phyloP scores from a whole-genome alignment of 2,888 invertebrate species.

The Xestobium rufovillosum region DNA sequence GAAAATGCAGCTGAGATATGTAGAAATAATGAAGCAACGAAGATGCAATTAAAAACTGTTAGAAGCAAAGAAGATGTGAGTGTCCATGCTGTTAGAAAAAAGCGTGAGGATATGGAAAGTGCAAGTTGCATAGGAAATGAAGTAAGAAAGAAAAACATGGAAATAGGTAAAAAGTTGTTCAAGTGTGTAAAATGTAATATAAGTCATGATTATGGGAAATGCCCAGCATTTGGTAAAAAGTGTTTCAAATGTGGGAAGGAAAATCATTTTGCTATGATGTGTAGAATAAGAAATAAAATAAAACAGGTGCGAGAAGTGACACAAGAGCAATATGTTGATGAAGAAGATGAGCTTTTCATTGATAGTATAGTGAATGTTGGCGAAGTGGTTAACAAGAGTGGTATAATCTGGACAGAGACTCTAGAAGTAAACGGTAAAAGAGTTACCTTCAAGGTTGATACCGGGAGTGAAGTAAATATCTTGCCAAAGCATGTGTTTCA shows the following conservation, averaged over 20 bases:
- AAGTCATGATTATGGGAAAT: not conserved
- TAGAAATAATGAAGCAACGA: not conserved
- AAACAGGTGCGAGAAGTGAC: not conserved
- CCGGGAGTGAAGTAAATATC: no score
- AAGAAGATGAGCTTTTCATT: no score
- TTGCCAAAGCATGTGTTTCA: no score
- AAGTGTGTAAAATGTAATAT: not conserved
- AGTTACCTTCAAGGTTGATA: no score
- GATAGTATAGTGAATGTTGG: no score
- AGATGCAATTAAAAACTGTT: not conserved
- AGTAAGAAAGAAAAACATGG: not conserved
- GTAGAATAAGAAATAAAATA: not conserved
- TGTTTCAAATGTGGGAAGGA: not conserved
- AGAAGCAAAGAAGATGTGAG: slow-evolving; percentile 3
- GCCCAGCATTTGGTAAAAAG: not conserved
- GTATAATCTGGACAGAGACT: no score
- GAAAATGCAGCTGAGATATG: not conserved
- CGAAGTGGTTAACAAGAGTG: no score
- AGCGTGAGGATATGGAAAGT: not conserved
- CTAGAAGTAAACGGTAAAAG: no score
- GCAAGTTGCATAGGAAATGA: not conserved
- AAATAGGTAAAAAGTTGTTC: slow-evolving; percentile 1
- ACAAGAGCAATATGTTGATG: not conserved
- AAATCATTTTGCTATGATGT: not conserved
- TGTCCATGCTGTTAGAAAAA: slow-evolving; percentile 1